Percentiles rank a stretch among this genome's conserved stretches.
phyloP scores from a whole-genome alignment of 2,113 vertebrate genomes.

The Mystacornis crossleyi region DNA sequence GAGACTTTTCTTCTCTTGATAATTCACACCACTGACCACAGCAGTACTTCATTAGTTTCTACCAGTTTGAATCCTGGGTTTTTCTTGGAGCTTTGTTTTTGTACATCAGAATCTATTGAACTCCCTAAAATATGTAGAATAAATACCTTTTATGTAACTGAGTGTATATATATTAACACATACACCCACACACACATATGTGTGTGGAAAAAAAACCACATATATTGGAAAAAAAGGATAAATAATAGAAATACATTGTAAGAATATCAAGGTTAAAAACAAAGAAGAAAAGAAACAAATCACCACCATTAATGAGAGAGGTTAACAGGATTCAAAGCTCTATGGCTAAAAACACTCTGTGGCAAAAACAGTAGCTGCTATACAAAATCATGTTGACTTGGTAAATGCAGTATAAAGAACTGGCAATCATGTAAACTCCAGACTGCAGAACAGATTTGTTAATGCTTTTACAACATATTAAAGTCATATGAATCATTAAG shows the following conservation, averaged over 20 bases:
- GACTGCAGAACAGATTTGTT: background rate
- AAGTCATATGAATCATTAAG: background rate
- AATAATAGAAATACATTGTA: background rate
- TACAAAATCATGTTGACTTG: background rate
- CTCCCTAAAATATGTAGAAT: background rate
- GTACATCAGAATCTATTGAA: background rate
- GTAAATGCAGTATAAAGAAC: background rate
- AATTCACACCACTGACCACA: background rate
- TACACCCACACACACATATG: accelerated
- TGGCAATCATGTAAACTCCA: background rate
- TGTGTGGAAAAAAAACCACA: background rate
- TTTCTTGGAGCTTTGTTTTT: background rate
- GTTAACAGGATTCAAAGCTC: background rate
- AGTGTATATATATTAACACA: background rate
- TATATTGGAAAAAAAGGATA: background rate
- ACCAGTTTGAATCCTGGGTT: background rate
- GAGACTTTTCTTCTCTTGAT: background rate
- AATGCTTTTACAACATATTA: background rate
- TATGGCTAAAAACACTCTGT: background rate
- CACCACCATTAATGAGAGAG: background rate
- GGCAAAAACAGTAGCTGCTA: background rate
- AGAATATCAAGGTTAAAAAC: background rate
- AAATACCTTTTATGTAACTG: background rate
- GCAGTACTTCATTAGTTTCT: background rate
- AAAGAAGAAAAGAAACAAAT: background rate